Conservation (phyloP, 2,888 invertebrate genomes). For the Apantesis nais region DNA sequence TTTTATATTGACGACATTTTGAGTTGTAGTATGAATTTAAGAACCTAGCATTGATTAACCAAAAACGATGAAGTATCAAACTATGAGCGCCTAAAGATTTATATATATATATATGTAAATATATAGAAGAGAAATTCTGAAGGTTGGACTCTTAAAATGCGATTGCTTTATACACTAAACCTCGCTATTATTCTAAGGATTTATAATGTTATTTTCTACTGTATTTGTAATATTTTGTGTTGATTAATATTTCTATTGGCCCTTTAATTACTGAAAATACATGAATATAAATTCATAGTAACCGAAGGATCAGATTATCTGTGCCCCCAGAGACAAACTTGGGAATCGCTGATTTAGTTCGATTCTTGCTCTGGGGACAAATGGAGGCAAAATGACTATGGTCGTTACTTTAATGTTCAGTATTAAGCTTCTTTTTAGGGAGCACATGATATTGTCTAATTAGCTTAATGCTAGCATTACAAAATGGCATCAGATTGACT, state of each 20-base stretch:
- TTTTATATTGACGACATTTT: not conserved
- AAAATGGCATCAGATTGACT: not conserved
- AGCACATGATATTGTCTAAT: not conserved
- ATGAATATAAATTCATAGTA: not conserved
- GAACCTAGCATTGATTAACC: not conserved
- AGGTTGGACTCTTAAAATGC: not conserved
- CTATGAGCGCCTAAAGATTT: no score
- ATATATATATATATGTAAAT: no score
- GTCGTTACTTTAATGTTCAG: not conserved
- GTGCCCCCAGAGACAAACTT: not conserved
- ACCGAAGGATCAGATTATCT: not conserved
- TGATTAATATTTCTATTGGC: not conserved
- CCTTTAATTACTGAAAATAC: not conserved
- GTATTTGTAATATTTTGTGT: not conserved
- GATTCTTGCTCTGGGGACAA: slow-evolving; percentile 1
- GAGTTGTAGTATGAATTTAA: not conserved
- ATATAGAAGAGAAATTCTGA: no score
- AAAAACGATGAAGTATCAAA: not conserved
- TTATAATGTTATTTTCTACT: not conserved
- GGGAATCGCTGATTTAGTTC: not conserved
- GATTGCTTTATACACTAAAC: no score
- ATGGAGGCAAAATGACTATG: not conserved
- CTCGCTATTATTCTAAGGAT: no score
- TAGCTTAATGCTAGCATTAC: not conserved
- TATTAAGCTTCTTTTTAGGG: not conserved